phyloP scores from a whole-genome alignment of 2,797 vertebrate genomes.

The Pelochelys cantorii region DNA sequence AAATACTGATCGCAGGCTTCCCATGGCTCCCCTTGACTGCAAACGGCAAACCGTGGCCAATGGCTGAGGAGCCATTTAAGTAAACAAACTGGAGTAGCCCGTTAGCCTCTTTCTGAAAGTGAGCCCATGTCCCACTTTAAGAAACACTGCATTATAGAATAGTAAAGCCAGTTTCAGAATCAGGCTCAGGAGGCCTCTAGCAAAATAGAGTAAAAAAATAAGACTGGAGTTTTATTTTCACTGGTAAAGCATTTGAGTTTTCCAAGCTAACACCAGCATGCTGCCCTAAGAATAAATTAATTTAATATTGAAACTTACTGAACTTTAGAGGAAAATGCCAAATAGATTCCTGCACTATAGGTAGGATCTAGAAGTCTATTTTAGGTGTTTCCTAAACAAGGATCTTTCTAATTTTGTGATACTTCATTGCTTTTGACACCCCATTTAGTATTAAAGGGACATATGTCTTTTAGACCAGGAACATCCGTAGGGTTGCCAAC shows the following conservation, averaged over 20 bases:
- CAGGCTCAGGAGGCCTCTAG: not conserved
- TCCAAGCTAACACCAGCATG: not conserved
- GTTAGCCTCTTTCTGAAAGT: no score
- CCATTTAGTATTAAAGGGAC: not conserved
- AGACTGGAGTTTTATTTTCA: not conserved
- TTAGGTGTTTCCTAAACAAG: not conserved
- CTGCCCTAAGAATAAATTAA: not conserved
- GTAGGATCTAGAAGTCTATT: not conserved
- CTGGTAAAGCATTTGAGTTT: not conserved
- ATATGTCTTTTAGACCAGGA: not conserved
- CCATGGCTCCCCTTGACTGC: no score
- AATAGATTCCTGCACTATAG: conserved; percentile 2
- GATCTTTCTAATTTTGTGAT: not conserved
- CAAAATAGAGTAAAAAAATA: not conserved
- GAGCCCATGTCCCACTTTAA: no score
- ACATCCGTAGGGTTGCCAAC: no score
- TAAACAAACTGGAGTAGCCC: no score
- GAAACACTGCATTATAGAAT: not conserved
- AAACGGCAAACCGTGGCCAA: no score
- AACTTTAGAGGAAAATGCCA: not conserved
- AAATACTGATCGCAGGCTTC: no score
- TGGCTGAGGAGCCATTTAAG: no score
- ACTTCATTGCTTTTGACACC: not conserved
- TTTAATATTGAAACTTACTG: not conserved
- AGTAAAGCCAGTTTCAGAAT: not conserved